Base-by-base conservation (phyloP, 2,113 vertebrate genomes). In the Romanogobio albipinnatus region DNA sequence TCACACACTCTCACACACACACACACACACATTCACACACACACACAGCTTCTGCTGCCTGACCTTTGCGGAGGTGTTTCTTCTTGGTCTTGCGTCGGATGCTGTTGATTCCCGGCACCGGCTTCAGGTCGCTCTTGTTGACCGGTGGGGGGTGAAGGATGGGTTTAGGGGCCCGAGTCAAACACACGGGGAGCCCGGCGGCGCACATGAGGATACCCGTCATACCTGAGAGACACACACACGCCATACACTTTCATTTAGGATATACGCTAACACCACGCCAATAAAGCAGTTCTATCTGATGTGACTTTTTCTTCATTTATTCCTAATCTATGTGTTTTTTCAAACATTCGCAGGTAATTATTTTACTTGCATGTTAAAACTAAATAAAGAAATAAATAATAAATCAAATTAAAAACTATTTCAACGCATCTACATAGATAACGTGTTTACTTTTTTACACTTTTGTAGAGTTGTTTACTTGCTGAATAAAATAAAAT, bases 41-140 rank as follows among this genome's bases (percentile, higher is more conserved):
- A 64, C 62, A 66, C 26, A 33, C 0, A 0, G 14, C 5, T 15
- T 77, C 61, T 26, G 61, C n/a, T 64, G 24, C 29, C 96, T 86
- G 93, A 99, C 98, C 97, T 92, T 94, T 98, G 86, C 95, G 96
- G 82, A 97, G 95, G 84, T 99, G 97, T 87, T 98, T 98, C 85
- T 98, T 99, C 89, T 98, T 99, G 87, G 97, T 99, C 92, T 99
- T 99, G 93, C 98, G 96, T 83, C 97, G 96, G 93, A 96, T 96
- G 75, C 97, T 96, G 0, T 94, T 96, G 88, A 99, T 91, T 1
- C 98, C 98, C 0, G 96, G 96, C 78, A 99, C 98, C 0, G 98
- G 97, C 91, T 96, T 98, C 91, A 99, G 96, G 89, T 99, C 98
- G 0, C 96, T 97, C 94, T 99, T 99, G 92, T 94, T 98, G 93